Percentiles rank a stretch among this genome's conserved stretches.
phyloP scores from a whole-genome alignment of 2,888 invertebrate species.

The Phragmatobia fuliginosa region DNA sequence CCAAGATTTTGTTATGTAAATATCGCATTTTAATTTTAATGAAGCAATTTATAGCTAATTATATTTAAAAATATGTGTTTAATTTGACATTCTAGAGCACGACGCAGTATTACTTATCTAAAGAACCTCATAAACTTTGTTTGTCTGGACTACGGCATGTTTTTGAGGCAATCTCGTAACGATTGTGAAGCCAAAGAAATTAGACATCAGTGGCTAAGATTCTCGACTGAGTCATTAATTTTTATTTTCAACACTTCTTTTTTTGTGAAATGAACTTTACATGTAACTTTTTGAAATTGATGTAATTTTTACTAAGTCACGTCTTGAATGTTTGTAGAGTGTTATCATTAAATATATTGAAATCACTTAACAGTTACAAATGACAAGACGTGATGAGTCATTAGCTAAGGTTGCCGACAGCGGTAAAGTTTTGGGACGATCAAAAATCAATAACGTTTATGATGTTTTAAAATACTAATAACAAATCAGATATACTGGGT shows the following conservation, averaged over 20 bases:
- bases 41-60: conserved; percentile 6
- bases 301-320: background rate
- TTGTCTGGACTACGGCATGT: background rate
- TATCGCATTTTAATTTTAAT: conserved; percentile 15
- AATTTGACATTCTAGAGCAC: conserved; percentile 13
- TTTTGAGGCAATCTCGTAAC: background rate
- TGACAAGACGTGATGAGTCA: conserved; percentile 5
- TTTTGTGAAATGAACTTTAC: background rate
- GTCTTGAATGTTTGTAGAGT: background rate
- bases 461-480: conserved; percentile 4
- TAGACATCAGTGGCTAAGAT: background rate
- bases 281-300: too few species aligned
- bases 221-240: background rate
- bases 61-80: conserved; percentile 9
- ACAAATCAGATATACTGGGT: conserved; percentile 6
- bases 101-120: background rate
- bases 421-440: conserved; percentile 5
- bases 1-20: conserved; percentile 5
- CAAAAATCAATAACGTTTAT: conserved; percentile 7
- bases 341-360: background rate
- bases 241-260: background rate
- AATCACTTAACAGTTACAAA: conserved; percentile 6
- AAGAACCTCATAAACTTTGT: conserved; percentile 1
- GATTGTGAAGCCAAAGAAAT: background rate
- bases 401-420: conserved; percentile 2